Percentiles rank a stretch among this genome's conserved stretches.
Evolutionary conservation across 2,113 vertebrate genomes (phyloP).

Genomic region (Todiramphus chloris): DNA sequence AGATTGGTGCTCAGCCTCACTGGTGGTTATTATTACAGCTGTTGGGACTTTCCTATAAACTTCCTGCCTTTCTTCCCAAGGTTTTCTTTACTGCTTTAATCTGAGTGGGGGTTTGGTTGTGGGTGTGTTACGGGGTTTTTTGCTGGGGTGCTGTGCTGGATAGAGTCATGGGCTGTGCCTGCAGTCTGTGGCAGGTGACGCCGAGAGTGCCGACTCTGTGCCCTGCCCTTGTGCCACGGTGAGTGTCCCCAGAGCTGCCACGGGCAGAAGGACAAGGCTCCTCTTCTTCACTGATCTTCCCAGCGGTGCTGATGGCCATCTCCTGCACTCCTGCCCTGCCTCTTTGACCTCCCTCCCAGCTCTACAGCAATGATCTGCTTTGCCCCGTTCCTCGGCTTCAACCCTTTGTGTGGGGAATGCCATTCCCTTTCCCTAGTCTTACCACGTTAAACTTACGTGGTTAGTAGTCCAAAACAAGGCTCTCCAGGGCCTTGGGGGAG

Average conservation of each 20-base stretch:
- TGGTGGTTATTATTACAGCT: background rate
- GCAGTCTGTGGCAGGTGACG: background rate
- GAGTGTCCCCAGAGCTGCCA: background rate
- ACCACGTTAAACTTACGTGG: background rate
- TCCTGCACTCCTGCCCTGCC: constrained; percentile 11
- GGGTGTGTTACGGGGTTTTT: background rate
- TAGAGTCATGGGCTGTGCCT: no score
- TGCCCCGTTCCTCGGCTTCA: constrained; percentile 10
- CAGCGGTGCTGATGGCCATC: background rate
- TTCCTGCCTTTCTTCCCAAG: background rate
- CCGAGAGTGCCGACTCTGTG: fast-evolving
- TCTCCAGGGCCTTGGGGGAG: background rate
- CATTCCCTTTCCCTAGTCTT: background rate
- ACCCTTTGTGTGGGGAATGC: background rate
- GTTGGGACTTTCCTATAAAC: background rate
- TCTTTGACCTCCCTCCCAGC: constrained; percentile 11
- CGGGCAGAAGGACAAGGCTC: background rate
- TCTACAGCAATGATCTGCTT: constrained; percentile 11
- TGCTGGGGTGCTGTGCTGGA: background rate
- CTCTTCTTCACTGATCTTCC: background rate
- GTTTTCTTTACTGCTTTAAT: background rate
- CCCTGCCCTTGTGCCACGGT: fast-evolving
- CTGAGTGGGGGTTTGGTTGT: background rate
- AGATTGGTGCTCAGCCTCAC: background rate
- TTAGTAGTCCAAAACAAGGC: background rate